Evolutionary conservation across 2,113 vertebrate genomes (phyloP).

Genomic region (Cnemophilus loriae): DNA sequence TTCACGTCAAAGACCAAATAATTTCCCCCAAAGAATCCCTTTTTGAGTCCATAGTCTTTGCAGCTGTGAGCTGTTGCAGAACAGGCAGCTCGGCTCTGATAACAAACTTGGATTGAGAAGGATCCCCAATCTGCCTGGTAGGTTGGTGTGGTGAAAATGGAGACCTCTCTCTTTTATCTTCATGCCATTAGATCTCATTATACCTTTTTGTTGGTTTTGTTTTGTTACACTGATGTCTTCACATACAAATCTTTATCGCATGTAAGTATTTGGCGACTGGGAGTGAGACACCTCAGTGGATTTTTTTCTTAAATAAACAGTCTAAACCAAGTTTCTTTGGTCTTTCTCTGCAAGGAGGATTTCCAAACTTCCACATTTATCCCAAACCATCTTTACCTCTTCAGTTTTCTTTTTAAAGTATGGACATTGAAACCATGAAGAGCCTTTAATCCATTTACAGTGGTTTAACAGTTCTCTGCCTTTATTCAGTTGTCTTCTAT

Average conservation of each 20-base stretch:
- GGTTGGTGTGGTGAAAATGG: not conserved
- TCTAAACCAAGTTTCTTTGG: not conserved
- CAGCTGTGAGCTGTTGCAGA: not conserved
- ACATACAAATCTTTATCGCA: not conserved
- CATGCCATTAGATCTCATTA: not conserved
- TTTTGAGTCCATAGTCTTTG: not conserved
- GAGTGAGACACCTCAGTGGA: not conserved
- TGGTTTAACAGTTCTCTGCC: not conserved
- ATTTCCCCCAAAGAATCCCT: not conserved
- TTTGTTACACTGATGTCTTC: not conserved
- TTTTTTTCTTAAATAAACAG: not conserved
- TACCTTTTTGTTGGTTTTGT: not conserved
- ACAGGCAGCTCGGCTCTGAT: accelerated
- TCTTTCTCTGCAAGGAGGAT: not conserved
- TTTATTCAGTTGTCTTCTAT: not conserved
- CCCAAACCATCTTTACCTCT: not conserved
- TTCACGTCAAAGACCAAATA: not conserved
- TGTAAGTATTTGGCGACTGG: not conserved
- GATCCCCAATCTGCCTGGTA: not conserved
- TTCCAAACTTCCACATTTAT: not conserved
- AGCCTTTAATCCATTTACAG: not conserved
- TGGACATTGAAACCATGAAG: not conserved
- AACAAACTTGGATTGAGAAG: not conserved
- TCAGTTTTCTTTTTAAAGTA: not conserved
- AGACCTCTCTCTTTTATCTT: not conserved